A percentile compares a stretch with the other conserved stretches of the same genome.
These are phyloP conservation scores for Mionectes macconnelli DNA, from an alignment of 2,113 vertebrate genomes.

Conservation along the genomic window DNA sequence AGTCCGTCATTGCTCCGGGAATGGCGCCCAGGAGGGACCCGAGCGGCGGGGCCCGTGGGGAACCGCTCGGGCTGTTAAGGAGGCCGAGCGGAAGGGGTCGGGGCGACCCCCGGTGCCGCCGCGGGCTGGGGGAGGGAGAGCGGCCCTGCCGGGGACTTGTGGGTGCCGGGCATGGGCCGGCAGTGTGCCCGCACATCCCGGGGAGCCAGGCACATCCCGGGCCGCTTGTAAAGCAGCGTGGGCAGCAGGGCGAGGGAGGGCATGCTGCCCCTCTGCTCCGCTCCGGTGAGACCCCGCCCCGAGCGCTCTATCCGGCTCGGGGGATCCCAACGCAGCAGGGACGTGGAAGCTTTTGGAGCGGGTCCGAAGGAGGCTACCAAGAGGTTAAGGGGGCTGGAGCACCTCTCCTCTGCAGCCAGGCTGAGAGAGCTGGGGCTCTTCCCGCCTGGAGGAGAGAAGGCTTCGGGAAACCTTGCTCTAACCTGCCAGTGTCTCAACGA, in stretches of 20 bases:
- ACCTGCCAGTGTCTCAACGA: not conserved
- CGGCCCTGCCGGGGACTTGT: fast-evolving
- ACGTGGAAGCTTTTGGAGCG: not conserved
- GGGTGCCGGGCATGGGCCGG: not conserved
- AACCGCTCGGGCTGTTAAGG: not conserved
- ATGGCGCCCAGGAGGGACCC: no score
- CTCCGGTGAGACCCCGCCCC: not conserved
- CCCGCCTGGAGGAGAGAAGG: not conserved
- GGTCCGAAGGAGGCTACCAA: not conserved
- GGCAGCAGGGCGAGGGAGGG: not conserved
- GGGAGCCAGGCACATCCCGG: not conserved
- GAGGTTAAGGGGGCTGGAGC: not conserved
- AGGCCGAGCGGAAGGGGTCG: not conserved
- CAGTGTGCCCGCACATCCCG: fast-evolving
- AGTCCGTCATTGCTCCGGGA: not conserved
- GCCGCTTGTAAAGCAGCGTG: not conserved
- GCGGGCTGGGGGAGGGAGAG: fast-evolving
- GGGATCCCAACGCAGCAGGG: fast-evolving
- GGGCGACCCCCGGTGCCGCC: fast-evolving
- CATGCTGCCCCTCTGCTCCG: not conserved
- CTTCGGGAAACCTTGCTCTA: not conserved
- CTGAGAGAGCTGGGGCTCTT: not conserved
- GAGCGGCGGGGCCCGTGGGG: not conserved
- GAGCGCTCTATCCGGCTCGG: not conserved
- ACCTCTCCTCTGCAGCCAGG: not conserved